These are phyloP conservation scores for Eulemur albifrons DNA, from an alignment of 2,797 vertebrate genomes.

Conservation along the genomic window DNA sequence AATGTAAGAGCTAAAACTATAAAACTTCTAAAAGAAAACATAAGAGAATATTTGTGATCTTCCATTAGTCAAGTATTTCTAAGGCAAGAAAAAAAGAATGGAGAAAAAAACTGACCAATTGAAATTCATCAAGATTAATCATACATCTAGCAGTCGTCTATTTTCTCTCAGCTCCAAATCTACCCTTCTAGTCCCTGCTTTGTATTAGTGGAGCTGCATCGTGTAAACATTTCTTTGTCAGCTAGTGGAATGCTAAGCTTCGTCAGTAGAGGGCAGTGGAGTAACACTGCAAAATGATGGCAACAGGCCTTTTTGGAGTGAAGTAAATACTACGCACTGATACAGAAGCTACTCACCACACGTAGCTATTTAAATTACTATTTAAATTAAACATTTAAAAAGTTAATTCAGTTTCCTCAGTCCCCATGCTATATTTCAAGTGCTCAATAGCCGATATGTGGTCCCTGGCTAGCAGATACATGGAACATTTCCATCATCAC, in stretches of 20 bases:
- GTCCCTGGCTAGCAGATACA: neutral
- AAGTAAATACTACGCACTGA: neutral
- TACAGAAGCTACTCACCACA: neutral
- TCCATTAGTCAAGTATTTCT: neutral
- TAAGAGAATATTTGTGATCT: neutral
- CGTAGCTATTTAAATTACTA: neutral
- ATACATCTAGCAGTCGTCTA: neutral
- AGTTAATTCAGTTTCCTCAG: neutral
- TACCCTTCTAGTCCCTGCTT: neutral
- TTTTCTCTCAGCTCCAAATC: neutral
- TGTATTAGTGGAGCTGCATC: neutral
- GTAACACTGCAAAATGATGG: neutral
- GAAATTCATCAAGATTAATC: neutral
- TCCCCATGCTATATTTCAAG: neutral
- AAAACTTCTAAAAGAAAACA: neutral
- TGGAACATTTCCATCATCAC: neutral
- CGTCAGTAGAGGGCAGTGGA: conserved; percentile 24
- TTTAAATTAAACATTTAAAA: conserved; percentile 1
- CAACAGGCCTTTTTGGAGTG: neutral
- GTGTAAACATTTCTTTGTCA: neutral
- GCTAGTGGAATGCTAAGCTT: neutral
- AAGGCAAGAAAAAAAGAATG: neutral
- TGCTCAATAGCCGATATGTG: neutral
- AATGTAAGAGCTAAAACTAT: neutral
- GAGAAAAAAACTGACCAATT: neutral